Percentiles rank a stretch among this genome's conserved stretches.
phyloP scores from a whole-genome alignment of 2,888 invertebrate species.

The Glyphotaelius pellucidus region DNA sequence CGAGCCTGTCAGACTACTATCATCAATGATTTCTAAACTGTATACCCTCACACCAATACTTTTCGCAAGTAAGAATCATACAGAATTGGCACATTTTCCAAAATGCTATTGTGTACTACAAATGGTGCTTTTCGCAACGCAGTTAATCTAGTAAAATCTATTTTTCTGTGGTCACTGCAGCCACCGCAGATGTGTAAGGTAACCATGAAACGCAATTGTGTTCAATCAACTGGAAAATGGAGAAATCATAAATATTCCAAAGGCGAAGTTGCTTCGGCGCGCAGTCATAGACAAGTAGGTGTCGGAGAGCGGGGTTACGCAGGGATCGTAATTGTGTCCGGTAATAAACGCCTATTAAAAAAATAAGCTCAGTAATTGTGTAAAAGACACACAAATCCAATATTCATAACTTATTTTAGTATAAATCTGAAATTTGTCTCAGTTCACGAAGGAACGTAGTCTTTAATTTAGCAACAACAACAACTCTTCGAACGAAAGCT shows the following conservation, averaged over 20 bases:
- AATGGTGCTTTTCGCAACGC: constrained; percentile 17
- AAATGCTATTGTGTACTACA: constrained; percentile 4
- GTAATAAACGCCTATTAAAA: background rate
- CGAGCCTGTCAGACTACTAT: too few species aligned
- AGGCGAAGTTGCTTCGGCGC: constrained; percentile 54
- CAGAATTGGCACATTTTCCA: constrained; percentile 21
- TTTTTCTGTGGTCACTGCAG: constrained; percentile 55
- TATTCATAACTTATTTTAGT: too few species aligned
- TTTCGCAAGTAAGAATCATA: background rate
- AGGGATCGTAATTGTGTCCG: background rate
- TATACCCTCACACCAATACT: background rate
- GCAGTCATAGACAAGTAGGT: constrained; percentile 25
- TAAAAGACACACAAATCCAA: too few species aligned
- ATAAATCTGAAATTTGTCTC: too few species aligned
- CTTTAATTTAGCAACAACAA: too few species aligned
- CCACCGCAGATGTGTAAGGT: constrained; percentile 65
- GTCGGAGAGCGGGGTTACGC: background rate
- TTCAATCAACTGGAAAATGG: constrained; percentile 64
- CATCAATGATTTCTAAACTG: background rate
- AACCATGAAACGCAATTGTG: constrained; percentile 62
- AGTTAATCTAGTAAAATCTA: constrained; percentile 49
- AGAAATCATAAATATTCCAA: constrained; percentile 64
- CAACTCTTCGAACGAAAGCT: too few species aligned
- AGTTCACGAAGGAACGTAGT: too few species aligned
- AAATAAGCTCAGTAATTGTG: background rate